Evolutionary conservation across 92 coral and sea anemone species (phyloP), one percentile per base, ranked within the genome.

Genomic region (Pocillopora grandis): DNA sequence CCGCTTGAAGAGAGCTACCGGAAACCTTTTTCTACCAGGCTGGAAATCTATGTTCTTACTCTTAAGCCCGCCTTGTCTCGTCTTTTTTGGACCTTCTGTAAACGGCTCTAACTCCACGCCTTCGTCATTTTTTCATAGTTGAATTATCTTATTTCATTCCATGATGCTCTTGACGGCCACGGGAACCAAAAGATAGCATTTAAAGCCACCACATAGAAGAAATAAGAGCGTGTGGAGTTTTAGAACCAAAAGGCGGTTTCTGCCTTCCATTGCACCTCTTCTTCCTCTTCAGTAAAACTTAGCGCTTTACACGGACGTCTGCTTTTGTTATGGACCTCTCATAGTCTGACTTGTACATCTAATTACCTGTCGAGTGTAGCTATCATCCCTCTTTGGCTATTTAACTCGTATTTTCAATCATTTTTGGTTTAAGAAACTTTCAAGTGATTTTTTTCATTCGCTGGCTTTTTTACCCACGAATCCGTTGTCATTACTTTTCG

Each of bases 141-240:
- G 42, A 52, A 84, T 71, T 58, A 48, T 74, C 94, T 84, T 23
- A 23, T 0, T 23, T 23, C 27, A 88, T 20, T 56, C 79, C 58
- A 84, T 89, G 70, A 84, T 90, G 23, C 27, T 88, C 92, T 63
- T 91, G 92, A 31, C 90, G 88, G 49, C 90, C 92, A 1, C 90
- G 79, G 5, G 85, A 77, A 19, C 92, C 88, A 77, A 88, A 88
- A 42, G 75, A 65, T 59, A 85, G 90, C 55, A 85, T 89, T 18
- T 86, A 83, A 62, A 82, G 58, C 90, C 90, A 84, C 85, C 80
- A 23, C 27, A 23, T 23, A 23, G 27, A 23, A 23, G 27, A 23
- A 23, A 23, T 23, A 23, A 23, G 27, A 3, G 70, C 66, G 66
- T 88, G 86, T 59, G 87, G 86, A 16, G 85, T 77, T 59, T 72